Evolutionary conservation across 1,140 invertebrate genomes (phyloP).

Genomic region (Asobara japonica): DNA sequence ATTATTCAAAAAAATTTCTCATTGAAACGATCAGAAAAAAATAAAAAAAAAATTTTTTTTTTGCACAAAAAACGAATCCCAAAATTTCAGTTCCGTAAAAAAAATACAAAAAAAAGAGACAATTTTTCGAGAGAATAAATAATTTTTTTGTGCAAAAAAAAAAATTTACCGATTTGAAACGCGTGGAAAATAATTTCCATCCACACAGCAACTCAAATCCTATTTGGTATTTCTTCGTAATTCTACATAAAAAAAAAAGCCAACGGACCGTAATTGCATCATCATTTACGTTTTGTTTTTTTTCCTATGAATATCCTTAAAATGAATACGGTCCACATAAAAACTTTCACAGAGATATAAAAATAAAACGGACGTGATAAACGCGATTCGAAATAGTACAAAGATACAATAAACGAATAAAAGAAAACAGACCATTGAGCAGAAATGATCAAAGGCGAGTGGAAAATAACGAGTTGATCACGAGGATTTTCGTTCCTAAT

Average conservation of each 20-base stretch:
- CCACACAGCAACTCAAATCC: background rate
- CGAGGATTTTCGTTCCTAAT: background rate
- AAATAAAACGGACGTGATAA: constrained; percentile 5
- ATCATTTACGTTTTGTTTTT: background rate
- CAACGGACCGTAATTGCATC: background rate
- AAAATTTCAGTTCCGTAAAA: too few species aligned
- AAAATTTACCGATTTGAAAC: too few species aligned
- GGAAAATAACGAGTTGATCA: background rate
- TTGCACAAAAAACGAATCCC: too few species aligned
- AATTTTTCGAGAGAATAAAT: too few species aligned
- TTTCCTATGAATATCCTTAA: background rate
- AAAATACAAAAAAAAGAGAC: too few species aligned
- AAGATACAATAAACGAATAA: constrained; percentile 13
- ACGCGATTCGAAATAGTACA: constrained; percentile 13
- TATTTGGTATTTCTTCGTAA: constrained; percentile 9
- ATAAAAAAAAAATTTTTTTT: too few species aligned
- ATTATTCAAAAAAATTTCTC: background rate
- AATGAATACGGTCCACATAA: background rate
- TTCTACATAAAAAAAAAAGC: background rate
- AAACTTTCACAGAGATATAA: background rate
- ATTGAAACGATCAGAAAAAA: too few species aligned
- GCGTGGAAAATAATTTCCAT: too few species aligned
- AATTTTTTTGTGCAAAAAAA: too few species aligned
- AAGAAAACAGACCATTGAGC: constrained; percentile 33
- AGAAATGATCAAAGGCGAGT: background rate